Evolutionary conservation across 1,140 invertebrate species (phyloP).

Genomic region (Drosophila lowei): DNA sequence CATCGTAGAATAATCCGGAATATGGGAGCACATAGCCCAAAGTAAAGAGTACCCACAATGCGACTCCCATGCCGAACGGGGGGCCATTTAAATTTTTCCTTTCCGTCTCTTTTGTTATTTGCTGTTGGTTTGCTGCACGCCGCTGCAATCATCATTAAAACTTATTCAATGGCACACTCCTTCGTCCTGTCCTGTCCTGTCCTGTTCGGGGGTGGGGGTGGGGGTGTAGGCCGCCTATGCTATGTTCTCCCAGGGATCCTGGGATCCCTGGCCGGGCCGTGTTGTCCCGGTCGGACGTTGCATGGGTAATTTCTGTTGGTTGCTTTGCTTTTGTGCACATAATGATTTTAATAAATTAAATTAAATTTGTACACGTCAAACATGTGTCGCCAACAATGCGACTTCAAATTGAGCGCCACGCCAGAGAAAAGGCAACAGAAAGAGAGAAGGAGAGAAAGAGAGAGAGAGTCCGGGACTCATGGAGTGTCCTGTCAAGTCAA

Average conservation of each 20-base stretch:
- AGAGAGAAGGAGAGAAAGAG: background rate
- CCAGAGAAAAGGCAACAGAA: no score
- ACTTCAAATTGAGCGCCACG: conserved; percentile 67
- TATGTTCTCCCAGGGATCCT: no score
- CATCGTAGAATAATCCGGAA: no score
- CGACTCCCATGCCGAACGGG: background rate
- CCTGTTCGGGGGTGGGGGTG: conserved; percentile 1
- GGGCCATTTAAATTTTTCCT: conserved; percentile 15
- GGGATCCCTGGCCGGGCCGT: conserved; percentile 3
- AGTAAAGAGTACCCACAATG: conserved; percentile 27
- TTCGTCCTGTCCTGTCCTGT: conserved; percentile 22
- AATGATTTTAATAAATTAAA: conserved; percentile 82
- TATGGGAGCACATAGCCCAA: background rate
- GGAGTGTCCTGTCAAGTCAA: conserved; percentile 70
- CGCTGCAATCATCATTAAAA: conserved; percentile 81
- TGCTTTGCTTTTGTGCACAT: conserved; percentile 70
- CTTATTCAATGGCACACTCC: conserved; percentile 70
- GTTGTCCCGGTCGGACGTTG: conserved; percentile 15
- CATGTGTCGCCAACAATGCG: conserved; percentile 78
- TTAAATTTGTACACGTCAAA: conserved; percentile 82
- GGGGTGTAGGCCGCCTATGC: no score
- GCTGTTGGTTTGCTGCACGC: conserved; percentile 62
- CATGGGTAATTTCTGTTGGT: conserved; percentile 62
- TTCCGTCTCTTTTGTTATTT: conserved; percentile 38
- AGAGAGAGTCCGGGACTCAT: background rate